Evolutionary conservation across 2,888 invertebrate species (phyloP).

Genomic region (Nephrotoma appendiculata): DNA sequence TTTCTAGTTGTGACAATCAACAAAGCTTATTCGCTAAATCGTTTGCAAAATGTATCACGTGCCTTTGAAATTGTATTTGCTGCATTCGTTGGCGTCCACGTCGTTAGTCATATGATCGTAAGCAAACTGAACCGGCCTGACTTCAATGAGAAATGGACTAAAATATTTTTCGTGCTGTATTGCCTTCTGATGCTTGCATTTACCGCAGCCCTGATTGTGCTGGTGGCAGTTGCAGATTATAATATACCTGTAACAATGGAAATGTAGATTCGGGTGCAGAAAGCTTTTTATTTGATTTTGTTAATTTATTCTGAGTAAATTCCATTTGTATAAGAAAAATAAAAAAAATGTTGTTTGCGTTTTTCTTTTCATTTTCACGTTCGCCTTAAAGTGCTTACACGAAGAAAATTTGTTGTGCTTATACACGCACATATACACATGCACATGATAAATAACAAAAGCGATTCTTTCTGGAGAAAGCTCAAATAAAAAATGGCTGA

Average conservation of each 20-base stretch:
- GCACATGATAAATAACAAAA: neutral
- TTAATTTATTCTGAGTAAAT: neutral
- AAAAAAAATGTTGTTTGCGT: neutral
- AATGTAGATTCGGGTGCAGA: neutral
- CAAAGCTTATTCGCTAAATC: neutral
- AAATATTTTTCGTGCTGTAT: neutral
- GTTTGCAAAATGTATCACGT: neutral
- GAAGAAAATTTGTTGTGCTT: neutral
- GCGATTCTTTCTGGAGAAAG: neutral
- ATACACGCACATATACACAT: no score
- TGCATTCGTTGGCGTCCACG: neutral
- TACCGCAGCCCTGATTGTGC: neutral
- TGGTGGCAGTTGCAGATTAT: neutral
- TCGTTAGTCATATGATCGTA: neutral
- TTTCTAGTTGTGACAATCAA: neutral
- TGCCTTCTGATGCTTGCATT: neutral
- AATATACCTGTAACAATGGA: neutral
- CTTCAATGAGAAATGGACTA: neutral
- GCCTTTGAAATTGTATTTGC: neutral
- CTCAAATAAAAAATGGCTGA: neutral
- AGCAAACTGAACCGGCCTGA: neutral
- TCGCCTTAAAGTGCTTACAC: neutral
- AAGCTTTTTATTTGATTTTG: neutral
- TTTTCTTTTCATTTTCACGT: neutral
- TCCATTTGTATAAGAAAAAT: neutral